A percentile compares a stretch with the other conserved stretches of the same genome.
phyloP scores from a whole-genome alignment of 2,113 vertebrate genomes.

The Nothoprocta perdicaria region DNA sequence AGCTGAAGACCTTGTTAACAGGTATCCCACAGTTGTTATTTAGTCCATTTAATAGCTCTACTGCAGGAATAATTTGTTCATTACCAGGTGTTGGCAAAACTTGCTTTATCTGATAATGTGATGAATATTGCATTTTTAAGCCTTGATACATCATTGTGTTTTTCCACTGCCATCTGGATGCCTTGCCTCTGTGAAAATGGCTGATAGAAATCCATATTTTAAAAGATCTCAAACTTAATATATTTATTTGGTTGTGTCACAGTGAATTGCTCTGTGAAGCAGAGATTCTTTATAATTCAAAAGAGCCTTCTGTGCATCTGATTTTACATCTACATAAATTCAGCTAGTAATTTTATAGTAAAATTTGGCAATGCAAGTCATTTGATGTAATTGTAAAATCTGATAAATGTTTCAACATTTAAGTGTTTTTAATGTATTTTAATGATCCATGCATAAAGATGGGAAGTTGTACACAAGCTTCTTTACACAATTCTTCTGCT shows the following conservation, averaged over 20 bases:
- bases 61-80: slow-evolving; percentile 55
- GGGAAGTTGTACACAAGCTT: background rate
- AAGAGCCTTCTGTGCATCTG: background rate
- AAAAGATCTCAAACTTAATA: background rate
- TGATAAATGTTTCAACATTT: background rate
- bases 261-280: background rate
- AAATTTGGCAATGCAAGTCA: background rate
- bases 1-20: slow-evolving; percentile 56
- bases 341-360: background rate
- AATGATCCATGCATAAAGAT: background rate
- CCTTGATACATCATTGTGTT: slow-evolving; percentile 49
- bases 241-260: background rate
- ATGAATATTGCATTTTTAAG: slow-evolving; percentile 55
- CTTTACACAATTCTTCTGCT: background rate
- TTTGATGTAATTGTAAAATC: background rate
- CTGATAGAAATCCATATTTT: background rate
- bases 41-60: slow-evolving; percentile 58
- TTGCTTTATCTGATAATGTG: slow-evolving; percentile 40
- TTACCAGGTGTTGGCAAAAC: slow-evolving; percentile 59
- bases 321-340: background rate
- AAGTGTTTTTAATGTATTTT: background rate
- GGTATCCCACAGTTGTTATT: slow-evolving; percentile 35
- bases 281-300: background rate
- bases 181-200: slow-evolving; percentile 16
- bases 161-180: slow-evolving; percentile 49